These are phyloP conservation scores for Troides aeacus DNA, from an alignment of 2,888 invertebrate species.

Conservation along the genomic window DNA sequence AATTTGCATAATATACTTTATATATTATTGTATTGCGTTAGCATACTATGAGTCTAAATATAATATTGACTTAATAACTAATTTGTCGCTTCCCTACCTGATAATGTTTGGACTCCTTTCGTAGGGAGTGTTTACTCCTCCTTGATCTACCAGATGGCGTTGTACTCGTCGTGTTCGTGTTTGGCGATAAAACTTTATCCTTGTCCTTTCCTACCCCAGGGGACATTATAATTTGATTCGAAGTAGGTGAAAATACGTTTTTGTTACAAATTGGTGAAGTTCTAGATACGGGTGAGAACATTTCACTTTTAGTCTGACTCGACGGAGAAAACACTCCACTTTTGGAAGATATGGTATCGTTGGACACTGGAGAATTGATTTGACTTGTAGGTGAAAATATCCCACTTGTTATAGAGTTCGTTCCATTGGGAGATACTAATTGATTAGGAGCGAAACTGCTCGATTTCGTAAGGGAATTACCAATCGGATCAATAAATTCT, in stretches of 20 bases:
- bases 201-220: conserved; percentile 67
- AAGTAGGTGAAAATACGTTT: conserved; percentile 71
- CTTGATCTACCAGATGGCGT: conserved; percentile 80
- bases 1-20: conserved; percentile 16
- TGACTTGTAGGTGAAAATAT: conserved; percentile 78
- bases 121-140: conserved; percentile 78
- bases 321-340: conserved; percentile 75
- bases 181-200: conserved; percentile 70
- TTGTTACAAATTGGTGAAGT: conserved; percentile 73
- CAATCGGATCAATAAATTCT: conserved; percentile 64
- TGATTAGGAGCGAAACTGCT: conserved; percentile 67
- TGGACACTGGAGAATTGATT: conserved; percentile 76
- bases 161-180: conserved; percentile 73
- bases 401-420: conserved; percentile 76
- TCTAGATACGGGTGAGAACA: conserved; percentile 72
- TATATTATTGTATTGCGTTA: conserved; percentile 26
- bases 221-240: conserved; percentile 70
- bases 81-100: conserved; percentile 71
- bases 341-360: conserved; percentile 76
- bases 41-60: conserved; percentile 24
- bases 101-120: conserved; percentile 86
- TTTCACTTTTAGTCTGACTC: conserved; percentile 75
- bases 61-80: conserved; percentile 18
- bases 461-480: conserved; percentile 67
- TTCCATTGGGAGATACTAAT: conserved; percentile 73